Percentiles rank a stretch among this genome's conserved stretches.
Conservation (phyloP, 2,888 invertebrate genomes). For the Julus scandinavius region DNA sequence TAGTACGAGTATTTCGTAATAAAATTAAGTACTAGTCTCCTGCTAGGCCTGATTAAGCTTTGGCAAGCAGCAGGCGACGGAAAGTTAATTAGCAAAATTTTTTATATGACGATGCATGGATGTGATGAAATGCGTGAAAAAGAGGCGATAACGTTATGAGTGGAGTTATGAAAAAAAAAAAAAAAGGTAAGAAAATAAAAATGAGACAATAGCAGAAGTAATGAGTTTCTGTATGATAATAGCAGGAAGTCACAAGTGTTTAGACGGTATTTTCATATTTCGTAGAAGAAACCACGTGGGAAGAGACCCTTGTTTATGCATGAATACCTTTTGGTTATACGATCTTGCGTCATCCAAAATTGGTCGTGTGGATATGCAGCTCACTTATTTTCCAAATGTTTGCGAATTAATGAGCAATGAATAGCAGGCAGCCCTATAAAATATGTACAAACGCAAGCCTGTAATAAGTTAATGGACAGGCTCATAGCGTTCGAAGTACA, state of each 20-base stretch:
- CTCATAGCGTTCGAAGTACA: too few species aligned
- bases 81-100: not conserved
- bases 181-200: not conserved
- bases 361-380: too few species aligned
- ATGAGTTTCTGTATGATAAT: not conserved
- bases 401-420: too few species aligned
- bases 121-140: not conserved
- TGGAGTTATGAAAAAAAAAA: not conserved
- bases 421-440: too few species aligned
- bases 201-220: not conserved
- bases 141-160: not conserved
- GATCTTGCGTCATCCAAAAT: too few species aligned
- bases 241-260: not conserved
- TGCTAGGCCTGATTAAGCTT: not conserved
- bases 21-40: conserved; percentile 17
- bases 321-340: too few species aligned
- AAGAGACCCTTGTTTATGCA: too few species aligned
- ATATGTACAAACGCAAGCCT: too few species aligned
- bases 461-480: too few species aligned
- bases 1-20: not conserved
- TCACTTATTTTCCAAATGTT: too few species aligned
- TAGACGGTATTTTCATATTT: not conserved
- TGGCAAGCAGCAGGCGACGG: not conserved
- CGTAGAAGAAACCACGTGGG: not conserved
- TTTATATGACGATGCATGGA: not conserved